Percentiles rank a stretch among this genome's conserved stretches.
phyloP scores from a whole-genome alignment of 2,888 invertebrate species.

The Apotomis turbidana region DNA sequence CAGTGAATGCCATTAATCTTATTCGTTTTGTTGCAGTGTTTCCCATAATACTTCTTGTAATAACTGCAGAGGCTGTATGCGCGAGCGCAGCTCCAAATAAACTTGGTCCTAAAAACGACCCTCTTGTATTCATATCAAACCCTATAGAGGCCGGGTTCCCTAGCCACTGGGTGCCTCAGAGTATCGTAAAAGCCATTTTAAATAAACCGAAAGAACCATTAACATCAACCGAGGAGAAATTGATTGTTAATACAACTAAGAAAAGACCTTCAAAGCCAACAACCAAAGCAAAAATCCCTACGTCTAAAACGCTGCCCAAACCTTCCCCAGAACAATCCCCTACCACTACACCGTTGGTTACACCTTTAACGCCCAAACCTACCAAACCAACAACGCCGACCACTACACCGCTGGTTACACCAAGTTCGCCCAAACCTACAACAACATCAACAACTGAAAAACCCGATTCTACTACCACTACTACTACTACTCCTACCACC shows the following conservation, averaged over 20 bases:
- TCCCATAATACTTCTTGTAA: neutral
- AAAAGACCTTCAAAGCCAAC: neutral
- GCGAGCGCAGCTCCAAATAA: slow-evolving; percentile 31
- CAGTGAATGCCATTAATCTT: neutral
- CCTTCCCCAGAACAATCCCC: too few relatives aligned
- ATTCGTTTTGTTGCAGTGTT: slow-evolving; percentile 27
- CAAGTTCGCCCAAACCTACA: too few relatives aligned
- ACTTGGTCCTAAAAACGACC: slow-evolving; percentile 52
- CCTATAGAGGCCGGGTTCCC: slow-evolving; percentile 64
- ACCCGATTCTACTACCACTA: too few relatives aligned
- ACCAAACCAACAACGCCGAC: too few relatives aligned
- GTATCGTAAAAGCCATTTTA: slow-evolving; percentile 53
- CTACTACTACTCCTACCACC: too few relatives aligned
- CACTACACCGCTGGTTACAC: too few relatives aligned
- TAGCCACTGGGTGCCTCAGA: slow-evolving; percentile 63
- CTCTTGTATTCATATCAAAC: slow-evolving; percentile 60
- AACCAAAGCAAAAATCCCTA: neutral
- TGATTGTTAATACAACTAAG: neutral
- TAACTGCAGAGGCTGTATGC: slow-evolving; percentile 9
- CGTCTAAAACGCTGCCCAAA: slow-evolving; percentile 17
- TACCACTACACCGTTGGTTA: too few relatives aligned
- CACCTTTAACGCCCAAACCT: too few relatives aligned
- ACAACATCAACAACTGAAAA: too few relatives aligned
- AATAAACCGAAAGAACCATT: slow-evolving; percentile 41
- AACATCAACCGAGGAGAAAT: slow-evolving; percentile 1